Base-by-base conservation (phyloP, 2,888 invertebrate species). In the Uloborus plumipes region DNA sequence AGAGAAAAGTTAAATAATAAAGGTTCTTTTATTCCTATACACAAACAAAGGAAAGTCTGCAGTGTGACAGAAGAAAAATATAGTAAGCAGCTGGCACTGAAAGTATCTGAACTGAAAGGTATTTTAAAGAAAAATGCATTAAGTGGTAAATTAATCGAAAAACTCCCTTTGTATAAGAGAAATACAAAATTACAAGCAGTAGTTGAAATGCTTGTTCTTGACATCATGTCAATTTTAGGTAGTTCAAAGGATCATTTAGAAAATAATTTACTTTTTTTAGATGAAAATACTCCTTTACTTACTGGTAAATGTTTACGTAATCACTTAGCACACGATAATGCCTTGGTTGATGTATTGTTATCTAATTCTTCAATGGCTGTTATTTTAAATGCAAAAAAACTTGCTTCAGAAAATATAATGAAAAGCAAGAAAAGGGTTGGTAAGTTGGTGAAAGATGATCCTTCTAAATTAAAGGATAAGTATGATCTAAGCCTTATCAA, bases 221-320 rank as follows among this genome's bases (percentile, higher is more conserved):
- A 65, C 0, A 61, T 72, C 15, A 59, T 72, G 50, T 73, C 73
- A 49, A 20, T 47, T n/a, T 20, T 64, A 39, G 47, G 14, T 13
- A 4, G 50, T 20, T 49, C 20, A 18, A 62, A 64, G 20, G 3
- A 49, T 18, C 14, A 20, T 69, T 64, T 80, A 15, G 26, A 61
- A 22, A 51, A 80, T n/a, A 74, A 80, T 69, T 26, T 49, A 47
- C 14, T 50, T 4, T 61, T 47, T 49, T 18, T 61, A 26, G 67
- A 80, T 13, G 16, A 67, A 11, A 18, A 49, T 14, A 4, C 18
- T 26, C 50, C 73, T 9, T 18, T 67, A n/a, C 53, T 74, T 26
- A 66, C 71, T 26, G 80, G 80, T 2, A 73, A 69, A 51, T 51
- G 50, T 51, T 55, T 80, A 39, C 73, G 73, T 6, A 80, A 74